phyloP scores from a whole-genome alignment of 2,113 vertebrate genomes.

The Clarias macrocephalus region DNA sequence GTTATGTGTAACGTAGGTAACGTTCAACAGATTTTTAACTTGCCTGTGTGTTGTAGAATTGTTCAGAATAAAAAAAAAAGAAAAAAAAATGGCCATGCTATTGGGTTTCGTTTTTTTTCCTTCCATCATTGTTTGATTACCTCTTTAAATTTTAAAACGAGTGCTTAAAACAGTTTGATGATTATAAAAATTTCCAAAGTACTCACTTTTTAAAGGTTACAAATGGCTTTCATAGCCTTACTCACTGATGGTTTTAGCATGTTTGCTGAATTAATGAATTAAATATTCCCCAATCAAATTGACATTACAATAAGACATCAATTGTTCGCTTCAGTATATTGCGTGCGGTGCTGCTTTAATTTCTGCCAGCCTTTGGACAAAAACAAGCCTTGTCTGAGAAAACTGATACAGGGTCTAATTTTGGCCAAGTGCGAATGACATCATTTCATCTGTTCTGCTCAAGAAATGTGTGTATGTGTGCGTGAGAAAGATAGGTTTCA shows the following conservation, averaged over 20 bases:
- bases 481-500: not conserved
- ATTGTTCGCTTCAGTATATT: not conserved
- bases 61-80: constrained; percentile 64
- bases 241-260: no score
- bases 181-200: no score
- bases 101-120: not conserved
- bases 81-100: not conserved
- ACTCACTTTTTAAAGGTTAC: not conserved
- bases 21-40: constrained; percentile 63
- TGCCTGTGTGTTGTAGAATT: constrained; percentile 72
- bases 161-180: not conserved
- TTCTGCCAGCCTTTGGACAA: not conserved
- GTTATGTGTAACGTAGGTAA: constrained; percentile 64
- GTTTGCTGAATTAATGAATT: not conserved
- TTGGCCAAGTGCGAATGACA: not conserved
- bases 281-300: not conserved
- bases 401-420: not conserved
- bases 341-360: not conserved
- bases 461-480: not conserved
- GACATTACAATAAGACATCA: not conserved
- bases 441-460: not conserved
- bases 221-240: not conserved
- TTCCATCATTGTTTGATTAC: no score
- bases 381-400: not conserved
- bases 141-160: not conserved